phyloP scores from a whole-genome alignment of 2,888 invertebrate species.

The Latheticus oryzae region DNA sequence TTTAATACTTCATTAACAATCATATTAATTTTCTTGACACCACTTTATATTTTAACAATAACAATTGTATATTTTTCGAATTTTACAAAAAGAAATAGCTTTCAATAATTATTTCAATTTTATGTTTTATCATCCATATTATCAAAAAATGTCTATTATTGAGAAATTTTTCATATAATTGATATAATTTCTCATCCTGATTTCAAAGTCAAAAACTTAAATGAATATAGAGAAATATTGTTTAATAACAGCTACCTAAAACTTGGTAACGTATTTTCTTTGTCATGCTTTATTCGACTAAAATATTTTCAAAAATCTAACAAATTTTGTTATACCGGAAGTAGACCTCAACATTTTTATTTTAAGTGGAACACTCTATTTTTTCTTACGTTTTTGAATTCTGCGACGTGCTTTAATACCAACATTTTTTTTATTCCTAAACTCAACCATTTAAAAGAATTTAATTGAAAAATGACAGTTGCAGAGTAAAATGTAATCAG shows the following conservation, averaged over 20 bases:
- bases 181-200: not conserved
- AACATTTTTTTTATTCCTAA: too few relatives aligned
- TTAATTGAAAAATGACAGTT: too few relatives aligned
- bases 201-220: constrained; percentile 1
- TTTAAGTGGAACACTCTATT: too few relatives aligned
- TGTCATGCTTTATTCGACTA: too few relatives aligned
- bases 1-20: not conserved
- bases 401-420: too few relatives aligned
- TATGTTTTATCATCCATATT: not conserved
- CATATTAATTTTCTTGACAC: constrained; percentile 2
- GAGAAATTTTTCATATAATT: not conserved
- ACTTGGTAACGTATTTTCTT: too few relatives aligned
- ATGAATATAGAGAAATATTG: not conserved
- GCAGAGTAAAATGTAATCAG: too few relatives aligned
- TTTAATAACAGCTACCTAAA: constrained; percentile 2
- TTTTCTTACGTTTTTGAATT: too few relatives aligned
- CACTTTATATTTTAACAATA: not conserved
- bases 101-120: constrained; percentile 2
- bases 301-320: too few relatives aligned
- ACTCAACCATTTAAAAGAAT: too few relatives aligned
- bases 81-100: constrained; percentile 1
- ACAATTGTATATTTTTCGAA: not conserved
- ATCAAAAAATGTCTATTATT: constrained; percentile 3
- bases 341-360: too few relatives aligned
- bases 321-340: too few relatives aligned